Conservation (phyloP, 2,888 invertebrate species). For the Anthrax anthrax region DNA sequence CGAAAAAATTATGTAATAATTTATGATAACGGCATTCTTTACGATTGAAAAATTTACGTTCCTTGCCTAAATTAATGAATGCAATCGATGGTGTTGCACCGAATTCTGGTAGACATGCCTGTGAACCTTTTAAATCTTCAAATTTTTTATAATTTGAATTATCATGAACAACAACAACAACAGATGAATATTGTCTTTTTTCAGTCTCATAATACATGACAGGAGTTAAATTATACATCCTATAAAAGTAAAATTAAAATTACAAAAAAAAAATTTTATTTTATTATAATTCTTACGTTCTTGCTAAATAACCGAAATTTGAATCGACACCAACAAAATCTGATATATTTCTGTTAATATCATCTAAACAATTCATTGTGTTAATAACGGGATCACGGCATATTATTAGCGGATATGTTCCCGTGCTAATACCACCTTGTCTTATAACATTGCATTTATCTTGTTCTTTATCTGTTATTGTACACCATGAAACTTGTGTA, state of each 20-base stretch:
- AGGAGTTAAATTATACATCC: slow-evolving; percentile 41
- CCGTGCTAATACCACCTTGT: slow-evolving; percentile 39
- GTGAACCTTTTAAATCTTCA: slow-evolving; percentile 39
- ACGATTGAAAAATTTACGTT: slow-evolving; percentile 32
- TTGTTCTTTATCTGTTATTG: slow-evolving; percentile 38
- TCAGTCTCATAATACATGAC: slow-evolving; percentile 45
- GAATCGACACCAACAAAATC: slow-evolving; percentile 48
- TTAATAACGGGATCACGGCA: slow-evolving; percentile 35
- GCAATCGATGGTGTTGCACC: slow-evolving; percentile 51
- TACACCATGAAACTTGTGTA: slow-evolving; percentile 43
- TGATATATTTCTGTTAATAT: slow-evolving; percentile 36
- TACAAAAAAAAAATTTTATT: background rate
- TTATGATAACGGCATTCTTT: slow-evolving; percentile 43
- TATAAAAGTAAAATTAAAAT: slow-evolving; percentile 25
- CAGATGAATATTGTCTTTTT: slow-evolving; percentile 34
- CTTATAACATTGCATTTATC: slow-evolving; percentile 47
- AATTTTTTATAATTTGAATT: slow-evolving; percentile 35
- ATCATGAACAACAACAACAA: slow-evolving; percentile 41
- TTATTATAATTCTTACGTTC: slow-evolving; percentile 30
- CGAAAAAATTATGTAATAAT: slow-evolving; percentile 41
- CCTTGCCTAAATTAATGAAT: slow-evolving; percentile 42
- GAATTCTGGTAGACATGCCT: slow-evolving; percentile 52
- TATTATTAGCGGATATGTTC: slow-evolving; percentile 43
- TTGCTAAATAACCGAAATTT: slow-evolving; percentile 47
- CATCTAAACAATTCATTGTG: slow-evolving; percentile 40